Conservation (phyloP, 92 coral and sea anemone species). For the Parazoanthus swiftii region DNA sequence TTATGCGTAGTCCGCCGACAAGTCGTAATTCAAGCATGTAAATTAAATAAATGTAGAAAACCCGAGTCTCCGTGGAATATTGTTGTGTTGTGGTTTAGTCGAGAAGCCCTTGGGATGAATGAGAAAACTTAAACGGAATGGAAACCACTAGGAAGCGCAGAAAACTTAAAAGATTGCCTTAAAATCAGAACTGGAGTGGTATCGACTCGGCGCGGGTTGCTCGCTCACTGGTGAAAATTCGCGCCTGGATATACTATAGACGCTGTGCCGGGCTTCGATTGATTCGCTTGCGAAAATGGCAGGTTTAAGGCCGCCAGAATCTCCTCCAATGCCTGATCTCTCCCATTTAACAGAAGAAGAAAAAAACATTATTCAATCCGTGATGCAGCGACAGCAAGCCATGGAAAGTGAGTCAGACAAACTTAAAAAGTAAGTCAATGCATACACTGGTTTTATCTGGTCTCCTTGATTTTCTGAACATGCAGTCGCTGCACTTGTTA, state of each 20-base stretch:
- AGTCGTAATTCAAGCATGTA: constrained; percentile 8
- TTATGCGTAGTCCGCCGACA: constrained; percentile 42
- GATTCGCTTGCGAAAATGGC: constrained; percentile 72
- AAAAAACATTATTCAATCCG: constrained; percentile 79
- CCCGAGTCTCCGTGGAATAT: constrained; percentile 36
- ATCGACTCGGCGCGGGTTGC: constrained; percentile 29
- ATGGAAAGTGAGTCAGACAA: constrained; percentile 78
- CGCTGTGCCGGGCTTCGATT: constrained; percentile 34
- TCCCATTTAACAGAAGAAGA: constrained; percentile 97
- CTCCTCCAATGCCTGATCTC: constrained; percentile 94
- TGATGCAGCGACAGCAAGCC: constrained; percentile 88
- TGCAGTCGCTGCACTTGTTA: constrained; percentile 25
- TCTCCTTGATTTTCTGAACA: constrained; percentile 9
- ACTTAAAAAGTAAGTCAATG: constrained; percentile 76
- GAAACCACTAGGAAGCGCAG: constrained; percentile 11
- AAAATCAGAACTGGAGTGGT: constrained; percentile 14
- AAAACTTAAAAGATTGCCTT: constrained; percentile 7
- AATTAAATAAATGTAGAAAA: constrained; percentile 39
- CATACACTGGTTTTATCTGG: constrained; percentile 11
- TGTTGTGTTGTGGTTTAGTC: constrained; percentile 45
- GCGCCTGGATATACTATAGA: constrained; percentile 37
- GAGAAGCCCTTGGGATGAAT: constrained; percentile 36
- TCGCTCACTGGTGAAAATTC: constrained; percentile 4
- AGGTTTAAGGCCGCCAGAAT: constrained; percentile 69
- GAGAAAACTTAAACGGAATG: constrained; percentile 28